phyloP scores from a whole-genome alignment of 2,113 vertebrate species.

The Eclectus roratus region DNA sequence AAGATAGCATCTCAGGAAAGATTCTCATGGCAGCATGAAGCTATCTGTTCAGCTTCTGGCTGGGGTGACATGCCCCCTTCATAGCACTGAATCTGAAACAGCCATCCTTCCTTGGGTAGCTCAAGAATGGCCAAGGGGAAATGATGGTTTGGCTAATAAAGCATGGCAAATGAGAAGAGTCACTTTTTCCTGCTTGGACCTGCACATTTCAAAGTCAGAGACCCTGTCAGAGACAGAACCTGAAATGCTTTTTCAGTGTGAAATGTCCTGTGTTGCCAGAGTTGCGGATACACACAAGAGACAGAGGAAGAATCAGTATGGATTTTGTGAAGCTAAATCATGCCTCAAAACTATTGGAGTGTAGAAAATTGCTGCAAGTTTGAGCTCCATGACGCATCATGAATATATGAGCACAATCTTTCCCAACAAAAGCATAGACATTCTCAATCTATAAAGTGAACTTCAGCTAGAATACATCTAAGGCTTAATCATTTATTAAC shows the following conservation, averaged over 20 bases:
- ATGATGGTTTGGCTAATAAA: neutral
- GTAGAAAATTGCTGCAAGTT: neutral
- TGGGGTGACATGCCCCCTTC: neutral
- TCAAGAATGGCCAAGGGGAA: neutral
- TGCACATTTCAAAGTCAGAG: neutral
- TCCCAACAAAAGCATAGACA: neutral
- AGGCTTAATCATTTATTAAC: neutral
- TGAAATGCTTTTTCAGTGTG: neutral
- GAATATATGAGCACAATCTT: neutral
- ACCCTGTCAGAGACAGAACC: neutral
- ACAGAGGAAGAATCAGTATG: neutral
- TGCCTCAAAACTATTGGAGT: neutral
- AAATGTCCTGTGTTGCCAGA: neutral
- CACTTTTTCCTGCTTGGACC: neutral
- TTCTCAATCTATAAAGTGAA: neutral
- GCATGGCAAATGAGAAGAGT: neutral
- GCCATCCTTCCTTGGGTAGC: neutral
- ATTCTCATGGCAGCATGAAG: neutral
- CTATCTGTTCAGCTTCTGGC: neutral
- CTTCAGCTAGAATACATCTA: neutral
- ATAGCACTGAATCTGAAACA: neutral
- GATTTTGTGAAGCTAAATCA: neutral
- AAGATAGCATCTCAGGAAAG: neutral
- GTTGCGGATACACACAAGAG: neutral
- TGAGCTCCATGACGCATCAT: neutral